These are phyloP conservation scores for Yponomeuta cagnagella DNA, from an alignment of 2,888 invertebrate species.

Conservation along the genomic window DNA sequence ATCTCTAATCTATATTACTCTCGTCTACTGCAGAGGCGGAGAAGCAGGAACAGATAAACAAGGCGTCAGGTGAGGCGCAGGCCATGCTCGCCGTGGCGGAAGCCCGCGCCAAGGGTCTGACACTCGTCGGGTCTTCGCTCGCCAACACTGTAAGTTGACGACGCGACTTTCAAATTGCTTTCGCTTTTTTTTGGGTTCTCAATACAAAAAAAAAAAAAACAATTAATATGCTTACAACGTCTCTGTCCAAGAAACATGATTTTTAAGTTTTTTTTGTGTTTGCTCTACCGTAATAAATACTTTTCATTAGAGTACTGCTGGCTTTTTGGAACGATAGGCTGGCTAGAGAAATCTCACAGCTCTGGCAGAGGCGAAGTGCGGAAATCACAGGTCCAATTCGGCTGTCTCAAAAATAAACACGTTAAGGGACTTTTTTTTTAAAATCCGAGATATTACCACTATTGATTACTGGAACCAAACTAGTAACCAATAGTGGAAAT, in stretches of 20 bases:
- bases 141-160: conserved; percentile 35
- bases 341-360: too few species aligned
- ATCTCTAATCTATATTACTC: too few species aligned
- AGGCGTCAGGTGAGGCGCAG: conserved; percentile 93
- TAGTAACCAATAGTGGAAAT: too few species aligned
- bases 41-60: conserved; percentile 94
- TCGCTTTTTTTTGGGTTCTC: background rate
- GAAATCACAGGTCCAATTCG: too few species aligned
- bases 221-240: too few species aligned
- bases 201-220: background rate
- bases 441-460: too few species aligned
- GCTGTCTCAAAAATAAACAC: too few species aligned
- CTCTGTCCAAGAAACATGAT: background rate
- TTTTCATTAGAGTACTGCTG: too few species aligned
- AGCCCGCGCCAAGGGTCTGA: conserved; percentile 90
- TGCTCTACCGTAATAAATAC: background rate
- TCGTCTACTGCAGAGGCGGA: conserved; percentile 83
- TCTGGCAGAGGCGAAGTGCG: too few species aligned
- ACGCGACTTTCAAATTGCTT: background rate
- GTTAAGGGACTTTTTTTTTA: too few species aligned
- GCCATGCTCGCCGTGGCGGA: conserved; percentile 94
- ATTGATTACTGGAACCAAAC: too few species aligned
- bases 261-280: background rate
- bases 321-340: too few species aligned
- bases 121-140: conserved; percentile 81